Percentiles rank a stretch among this genome's conserved stretches.
These are phyloP conservation scores for Neotoxoptera formosana DNA, from an alignment of 1,140 invertebrate genomes.

Conservation along the genomic window DNA sequence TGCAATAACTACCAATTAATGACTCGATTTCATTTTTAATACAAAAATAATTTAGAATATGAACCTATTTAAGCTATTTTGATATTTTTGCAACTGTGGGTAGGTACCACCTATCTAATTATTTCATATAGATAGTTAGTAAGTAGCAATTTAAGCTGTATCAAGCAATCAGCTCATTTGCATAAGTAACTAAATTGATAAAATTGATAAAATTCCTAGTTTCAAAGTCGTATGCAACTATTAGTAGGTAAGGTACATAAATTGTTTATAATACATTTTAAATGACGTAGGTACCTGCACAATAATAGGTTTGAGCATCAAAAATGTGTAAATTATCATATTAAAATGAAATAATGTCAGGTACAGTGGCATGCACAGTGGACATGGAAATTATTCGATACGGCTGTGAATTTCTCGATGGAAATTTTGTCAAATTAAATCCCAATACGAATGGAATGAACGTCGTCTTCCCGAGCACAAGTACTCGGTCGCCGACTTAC, in stretches of 20 bases:
- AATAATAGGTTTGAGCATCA: background rate
- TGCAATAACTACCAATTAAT: too few species aligned
- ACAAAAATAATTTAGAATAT: too few species aligned
- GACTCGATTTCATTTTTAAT: too few species aligned
- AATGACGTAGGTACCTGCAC: background rate
- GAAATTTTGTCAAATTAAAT: background rate
- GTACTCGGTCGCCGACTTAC: background rate
- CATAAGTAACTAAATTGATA: background rate
- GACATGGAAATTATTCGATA: background rate
- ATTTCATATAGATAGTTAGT: background rate
- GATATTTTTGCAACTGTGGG: background rate
- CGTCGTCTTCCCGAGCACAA: background rate
- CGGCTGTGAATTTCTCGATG: background rate
- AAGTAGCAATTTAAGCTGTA: background rate
- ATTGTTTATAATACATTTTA: background rate
- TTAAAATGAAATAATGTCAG: too few species aligned
- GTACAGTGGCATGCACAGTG: background rate
- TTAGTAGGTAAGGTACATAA: background rate
- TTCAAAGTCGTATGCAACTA: background rate
- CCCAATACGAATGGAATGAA: background rate
- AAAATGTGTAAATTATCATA: background rate
- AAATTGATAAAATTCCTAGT: background rate
- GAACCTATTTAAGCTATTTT: too few species aligned
- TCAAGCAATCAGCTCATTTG: background rate
- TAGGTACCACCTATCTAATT: background rate